phyloP scores from a whole-genome alignment of 2,888 invertebrate genomes.

The Aphodius sticticus region DNA sequence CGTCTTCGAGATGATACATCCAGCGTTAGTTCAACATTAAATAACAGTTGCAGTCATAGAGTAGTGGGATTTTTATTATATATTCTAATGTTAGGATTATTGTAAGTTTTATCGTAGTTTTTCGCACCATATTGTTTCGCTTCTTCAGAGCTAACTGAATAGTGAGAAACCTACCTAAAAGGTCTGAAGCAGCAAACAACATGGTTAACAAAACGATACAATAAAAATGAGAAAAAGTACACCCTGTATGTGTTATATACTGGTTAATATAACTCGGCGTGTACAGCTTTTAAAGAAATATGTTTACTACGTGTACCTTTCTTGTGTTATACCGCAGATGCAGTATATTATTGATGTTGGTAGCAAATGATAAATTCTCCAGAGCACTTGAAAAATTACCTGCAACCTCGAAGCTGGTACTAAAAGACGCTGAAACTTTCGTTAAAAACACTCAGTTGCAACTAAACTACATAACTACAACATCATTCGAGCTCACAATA shows the following conservation, averaged over 20 bases:
- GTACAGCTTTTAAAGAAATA: not conserved
- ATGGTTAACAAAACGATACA: too few species aligned
- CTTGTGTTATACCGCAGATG: constrained; percentile 57
- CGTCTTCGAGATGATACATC: constrained; percentile 50
- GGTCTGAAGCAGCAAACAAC: too few species aligned
- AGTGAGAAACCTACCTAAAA: too few species aligned
- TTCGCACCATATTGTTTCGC: too few species aligned
- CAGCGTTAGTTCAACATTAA: constrained; percentile 41
- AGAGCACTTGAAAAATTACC: constrained; percentile 65
- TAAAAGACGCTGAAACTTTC: constrained; percentile 69
- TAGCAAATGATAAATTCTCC: constrained; percentile 70
- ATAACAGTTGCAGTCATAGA: constrained; percentile 41
- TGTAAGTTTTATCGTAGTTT: constrained; percentile 46
- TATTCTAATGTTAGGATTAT: constrained; percentile 45
- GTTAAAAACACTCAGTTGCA: constrained; percentile 70
- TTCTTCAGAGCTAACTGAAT: too few species aligned
- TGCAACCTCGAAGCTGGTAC: constrained; percentile 64
- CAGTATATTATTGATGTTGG: constrained; percentile 67
- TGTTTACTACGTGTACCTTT: not conserved
- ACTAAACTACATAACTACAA: constrained; percentile 61
- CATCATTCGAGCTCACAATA: constrained; percentile 68
- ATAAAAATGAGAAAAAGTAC: too few species aligned
- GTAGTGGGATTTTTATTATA: constrained; percentile 44
- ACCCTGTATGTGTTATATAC: too few species aligned
- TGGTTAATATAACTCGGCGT: too few species aligned